Evolutionary conservation across 2,888 invertebrate genomes (phyloP).

Genomic region (Volucella inanis): DNA sequence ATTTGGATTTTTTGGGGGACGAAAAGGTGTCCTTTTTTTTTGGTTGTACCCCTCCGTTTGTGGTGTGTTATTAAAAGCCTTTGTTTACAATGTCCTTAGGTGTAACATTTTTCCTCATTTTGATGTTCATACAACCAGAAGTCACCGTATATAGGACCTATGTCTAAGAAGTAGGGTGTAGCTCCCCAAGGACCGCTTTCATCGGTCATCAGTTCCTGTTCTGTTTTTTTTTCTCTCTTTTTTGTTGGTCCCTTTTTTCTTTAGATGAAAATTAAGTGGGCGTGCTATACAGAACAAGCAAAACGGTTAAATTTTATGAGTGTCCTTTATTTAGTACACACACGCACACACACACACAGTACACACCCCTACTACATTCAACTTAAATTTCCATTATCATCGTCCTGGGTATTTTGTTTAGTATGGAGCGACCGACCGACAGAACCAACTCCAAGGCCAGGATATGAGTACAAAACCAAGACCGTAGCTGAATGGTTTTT

Average conservation of each 20-base stretch:
- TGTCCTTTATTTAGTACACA: constrained; percentile 32
- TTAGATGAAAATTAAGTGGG: constrained; percentile 24
- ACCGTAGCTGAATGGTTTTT: neutral
- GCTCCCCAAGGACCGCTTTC: constrained; percentile 48
- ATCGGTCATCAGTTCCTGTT: constrained; percentile 42
- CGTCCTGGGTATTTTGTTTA: constrained; percentile 34
- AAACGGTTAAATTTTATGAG: constrained; percentile 67
- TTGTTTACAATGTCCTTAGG: constrained; percentile 56
- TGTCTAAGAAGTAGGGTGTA: constrained; percentile 6
- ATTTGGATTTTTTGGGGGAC: constrained; percentile 55
- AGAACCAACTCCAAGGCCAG: no score
- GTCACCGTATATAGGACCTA: constrained; percentile 26
- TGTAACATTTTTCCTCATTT: constrained; percentile 41
- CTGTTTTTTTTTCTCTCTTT: constrained; percentile 6
- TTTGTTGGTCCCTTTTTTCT: neutral
- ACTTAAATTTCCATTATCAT: constrained; percentile 63
- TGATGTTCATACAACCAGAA: constrained; percentile 39
- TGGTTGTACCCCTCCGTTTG: neutral
- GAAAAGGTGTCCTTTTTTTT: constrained; percentile 15
- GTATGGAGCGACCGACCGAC: no score
- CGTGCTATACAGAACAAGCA: constrained; percentile 14
- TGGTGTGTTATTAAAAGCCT: constrained; percentile 49
- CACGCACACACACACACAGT: constrained; percentile 14
- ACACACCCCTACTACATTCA: constrained; percentile 17
- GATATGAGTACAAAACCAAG: no score